Conservation (phyloP, 1,140 invertebrate species). For the Hormaphis cornu region DNA sequence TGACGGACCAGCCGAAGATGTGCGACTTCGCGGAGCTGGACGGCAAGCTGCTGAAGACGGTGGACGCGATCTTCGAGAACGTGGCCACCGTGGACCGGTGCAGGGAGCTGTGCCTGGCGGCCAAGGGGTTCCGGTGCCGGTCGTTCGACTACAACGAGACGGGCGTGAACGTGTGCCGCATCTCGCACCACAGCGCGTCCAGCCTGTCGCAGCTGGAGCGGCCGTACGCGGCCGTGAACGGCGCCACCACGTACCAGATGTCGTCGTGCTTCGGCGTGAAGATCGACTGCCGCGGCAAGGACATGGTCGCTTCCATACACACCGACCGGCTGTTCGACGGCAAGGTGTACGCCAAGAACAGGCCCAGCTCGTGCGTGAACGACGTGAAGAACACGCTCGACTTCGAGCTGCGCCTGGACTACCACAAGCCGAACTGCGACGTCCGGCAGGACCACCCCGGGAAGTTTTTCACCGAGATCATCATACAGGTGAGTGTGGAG, state of each 20-base stretch:
- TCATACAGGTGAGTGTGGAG: slow-evolving; percentile 38
- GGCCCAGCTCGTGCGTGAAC: slow-evolving; percentile 46
- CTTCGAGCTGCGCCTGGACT: slow-evolving; percentile 44
- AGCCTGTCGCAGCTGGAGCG: slow-evolving; percentile 45
- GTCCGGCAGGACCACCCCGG: slow-evolving; percentile 44
- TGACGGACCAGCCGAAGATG: slow-evolving; percentile 45
- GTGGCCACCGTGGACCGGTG: slow-evolving; percentile 45
- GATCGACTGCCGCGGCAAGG: slow-evolving; percentile 45
- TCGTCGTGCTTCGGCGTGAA: slow-evolving; percentile 48
- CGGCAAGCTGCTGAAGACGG: slow-evolving; percentile 46
- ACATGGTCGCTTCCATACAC: slow-evolving; percentile 46
- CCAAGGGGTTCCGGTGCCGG: slow-evolving; percentile 42
- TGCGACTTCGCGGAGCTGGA: slow-evolving; percentile 46
- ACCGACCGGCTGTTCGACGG: slow-evolving; percentile 49
- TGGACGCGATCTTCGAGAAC: slow-evolving; percentile 46
- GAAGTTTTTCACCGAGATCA: slow-evolving; percentile 43
- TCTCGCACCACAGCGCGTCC: slow-evolving; percentile 46
- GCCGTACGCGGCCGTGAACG: slow-evolving; percentile 45
- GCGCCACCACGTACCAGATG: slow-evolving; percentile 46
- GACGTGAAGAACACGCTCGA: slow-evolving; percentile 44
- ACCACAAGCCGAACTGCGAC: slow-evolving; percentile 44
- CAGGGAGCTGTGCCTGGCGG: slow-evolving; percentile 44
- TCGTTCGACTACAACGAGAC: slow-evolving; percentile 48
- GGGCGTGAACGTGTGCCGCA: slow-evolving; percentile 44
- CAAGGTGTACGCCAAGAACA: slow-evolving; percentile 47